phyloP scores from a whole-genome alignment of 2,113 vertebrate genomes.

The Protobothrops mucrosquamatus region DNA sequence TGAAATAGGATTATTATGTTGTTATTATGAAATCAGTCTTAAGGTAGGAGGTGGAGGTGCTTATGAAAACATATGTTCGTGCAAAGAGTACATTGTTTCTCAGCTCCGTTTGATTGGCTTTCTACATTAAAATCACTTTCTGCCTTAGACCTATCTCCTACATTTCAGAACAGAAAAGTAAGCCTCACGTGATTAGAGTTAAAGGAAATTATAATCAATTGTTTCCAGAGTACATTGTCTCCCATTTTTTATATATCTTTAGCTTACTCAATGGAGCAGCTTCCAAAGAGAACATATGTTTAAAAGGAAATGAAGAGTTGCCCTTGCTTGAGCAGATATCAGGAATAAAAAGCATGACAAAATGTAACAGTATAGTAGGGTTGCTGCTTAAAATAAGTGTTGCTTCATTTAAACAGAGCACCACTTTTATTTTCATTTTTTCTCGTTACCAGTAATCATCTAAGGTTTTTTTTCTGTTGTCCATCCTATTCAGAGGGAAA shows the following conservation, averaged over 20 bases:
- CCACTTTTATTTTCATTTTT: neutral
- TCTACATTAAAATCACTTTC: neutral
- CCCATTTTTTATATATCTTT: neutral
- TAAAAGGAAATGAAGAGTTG: neutral
- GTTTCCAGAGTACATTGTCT: neutral
- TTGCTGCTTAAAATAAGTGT: neutral
- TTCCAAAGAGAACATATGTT: neutral
- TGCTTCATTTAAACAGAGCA: neutral
- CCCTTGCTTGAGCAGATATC: constrained; percentile 1
- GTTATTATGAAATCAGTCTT: neutral
- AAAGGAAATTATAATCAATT: neutral
- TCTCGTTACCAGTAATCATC: neutral
- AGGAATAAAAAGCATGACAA: neutral
- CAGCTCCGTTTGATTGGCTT: neutral
- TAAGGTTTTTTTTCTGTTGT: neutral
- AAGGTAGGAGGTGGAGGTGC: fast-evolving
- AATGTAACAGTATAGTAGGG: neutral
- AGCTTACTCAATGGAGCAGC: neutral
- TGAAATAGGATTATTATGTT: neutral
- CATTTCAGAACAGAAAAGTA: constrained; percentile 21
- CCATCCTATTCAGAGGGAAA: neutral
- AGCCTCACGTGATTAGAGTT: neutral
- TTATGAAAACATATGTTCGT: neutral
- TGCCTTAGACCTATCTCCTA: neutral
- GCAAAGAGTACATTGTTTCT: neutral